Conservation (phyloP, 2,113 vertebrate species). For the Gymnarchus niloticus region DNA sequence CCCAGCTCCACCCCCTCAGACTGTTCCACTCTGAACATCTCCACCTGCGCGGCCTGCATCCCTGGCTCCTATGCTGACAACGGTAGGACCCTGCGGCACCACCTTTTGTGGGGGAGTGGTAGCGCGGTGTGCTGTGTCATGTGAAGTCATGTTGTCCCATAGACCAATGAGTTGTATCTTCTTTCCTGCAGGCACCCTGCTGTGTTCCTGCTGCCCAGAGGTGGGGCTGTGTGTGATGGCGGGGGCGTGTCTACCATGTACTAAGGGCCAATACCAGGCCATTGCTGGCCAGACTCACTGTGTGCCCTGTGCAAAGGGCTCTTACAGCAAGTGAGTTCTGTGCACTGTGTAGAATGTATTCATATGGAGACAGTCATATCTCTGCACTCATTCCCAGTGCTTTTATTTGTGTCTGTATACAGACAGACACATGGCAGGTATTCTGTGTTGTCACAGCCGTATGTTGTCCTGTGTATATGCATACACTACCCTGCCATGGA, state of each 20-base stretch:
- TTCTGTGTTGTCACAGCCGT: no score
- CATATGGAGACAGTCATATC: background rate
- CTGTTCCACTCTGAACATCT: conserved; percentile 65
- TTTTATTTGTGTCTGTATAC: background rate
- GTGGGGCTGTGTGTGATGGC: conserved; percentile 59
- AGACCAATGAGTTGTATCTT: background rate
- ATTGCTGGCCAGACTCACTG: conserved; percentile 60
- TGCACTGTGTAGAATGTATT: background rate
- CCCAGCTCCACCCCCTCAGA: conserved; percentile 46
- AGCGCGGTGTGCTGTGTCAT: no score
- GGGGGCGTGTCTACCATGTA: conserved; percentile 62
- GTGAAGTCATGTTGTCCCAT: no score
- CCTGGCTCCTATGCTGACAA: conserved; percentile 62
- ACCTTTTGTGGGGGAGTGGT: background rate
- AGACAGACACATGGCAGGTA: background rate
- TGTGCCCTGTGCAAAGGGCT: conserved; percentile 65
- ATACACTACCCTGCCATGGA: no score
- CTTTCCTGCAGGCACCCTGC: conserved; percentile 53
- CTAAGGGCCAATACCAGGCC: conserved; percentile 67
- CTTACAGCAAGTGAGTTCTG: conserved; percentile 64
- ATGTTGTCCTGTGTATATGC: background rate
- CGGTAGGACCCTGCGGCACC: conserved; percentile 42
- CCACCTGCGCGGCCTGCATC: conserved; percentile 62
- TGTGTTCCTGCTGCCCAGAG: conserved; percentile 64
- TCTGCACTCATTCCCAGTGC: background rate